Conservation (phyloP, 92 coral and sea anemone genomes). For the Chrysogorgia sp. region DNA sequence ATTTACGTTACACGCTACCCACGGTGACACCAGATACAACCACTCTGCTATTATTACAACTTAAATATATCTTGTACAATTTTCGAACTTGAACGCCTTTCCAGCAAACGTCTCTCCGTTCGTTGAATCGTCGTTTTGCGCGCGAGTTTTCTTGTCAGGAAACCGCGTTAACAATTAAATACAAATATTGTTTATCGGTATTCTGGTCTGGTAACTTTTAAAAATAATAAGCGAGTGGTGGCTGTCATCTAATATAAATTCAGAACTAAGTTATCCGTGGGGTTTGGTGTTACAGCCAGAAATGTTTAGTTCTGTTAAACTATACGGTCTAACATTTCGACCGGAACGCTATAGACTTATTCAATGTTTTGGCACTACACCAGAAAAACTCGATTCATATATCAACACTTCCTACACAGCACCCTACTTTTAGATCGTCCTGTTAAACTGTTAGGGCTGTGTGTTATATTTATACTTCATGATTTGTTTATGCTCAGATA, state of each 20-base stretch:
- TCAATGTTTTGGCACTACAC: too few species aligned
- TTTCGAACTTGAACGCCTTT: background rate
- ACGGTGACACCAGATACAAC: background rate
- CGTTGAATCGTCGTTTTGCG: background rate
- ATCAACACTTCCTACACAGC: too few species aligned
- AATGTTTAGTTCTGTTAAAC: too few species aligned
- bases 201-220: background rate
- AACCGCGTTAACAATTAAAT: background rate
- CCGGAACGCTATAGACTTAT: too few species aligned
- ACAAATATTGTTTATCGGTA: background rate
- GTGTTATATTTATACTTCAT: background rate
- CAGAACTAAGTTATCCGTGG: too few species aligned
- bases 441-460: too few species aligned
- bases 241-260: too few species aligned
- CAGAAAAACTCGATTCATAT: too few species aligned
- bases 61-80: background rate
- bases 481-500: background rate
- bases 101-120: background rate
- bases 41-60: background rate
- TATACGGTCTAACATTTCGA: too few species aligned
- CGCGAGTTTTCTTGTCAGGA: background rate
- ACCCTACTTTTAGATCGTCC: too few species aligned
- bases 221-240: too few species aligned
- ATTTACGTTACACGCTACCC: background rate
- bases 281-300: too few species aligned